Percentiles rank a stretch among this genome's conserved stretches.
Evolutionary conservation across 2,113 vertebrate genomes (phyloP).

Genomic region (Protobothrops mucrosquamatus): DNA sequence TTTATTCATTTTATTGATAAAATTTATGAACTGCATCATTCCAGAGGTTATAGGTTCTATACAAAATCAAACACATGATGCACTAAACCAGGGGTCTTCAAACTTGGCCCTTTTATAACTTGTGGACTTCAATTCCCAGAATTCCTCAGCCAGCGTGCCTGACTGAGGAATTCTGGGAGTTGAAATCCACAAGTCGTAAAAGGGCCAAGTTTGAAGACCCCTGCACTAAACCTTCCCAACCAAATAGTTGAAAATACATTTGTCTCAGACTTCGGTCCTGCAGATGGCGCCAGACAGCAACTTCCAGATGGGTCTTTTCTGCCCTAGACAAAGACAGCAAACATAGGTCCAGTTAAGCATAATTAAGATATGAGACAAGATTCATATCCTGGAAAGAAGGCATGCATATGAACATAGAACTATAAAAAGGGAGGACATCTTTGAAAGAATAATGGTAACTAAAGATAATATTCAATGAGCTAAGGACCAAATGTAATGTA

Average conservation of each 20-base stretch:
- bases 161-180: too few relatives aligned
- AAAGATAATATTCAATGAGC: not conserved
- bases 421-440: not conserved
- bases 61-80: not conserved
- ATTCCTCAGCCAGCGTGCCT: too few relatives aligned
- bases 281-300: constrained; percentile 10
- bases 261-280: not conserved
- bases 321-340: not conserved
- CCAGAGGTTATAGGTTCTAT: not conserved
- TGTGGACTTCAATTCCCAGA: too few relatives aligned
- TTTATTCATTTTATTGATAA: not conserved
- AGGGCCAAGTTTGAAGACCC: too few relatives aligned
- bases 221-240: not conserved
- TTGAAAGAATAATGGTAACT: not conserved
- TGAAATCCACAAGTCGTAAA: too few relatives aligned
- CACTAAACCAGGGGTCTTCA: not conserved
- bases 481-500: not conserved
- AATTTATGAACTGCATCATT: not conserved
- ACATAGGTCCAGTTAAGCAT: not conserved
- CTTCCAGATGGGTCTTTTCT: not conserved
- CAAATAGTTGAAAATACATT: not conserved
- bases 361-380: not conserved
- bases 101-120: too few relatives aligned
- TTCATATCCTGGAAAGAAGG: not conserved
- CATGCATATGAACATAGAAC: not conserved